A percentile compares a stretch with the other conserved stretches of the same genome.
Conservation (phyloP, 2,888 invertebrate species). For the Nymphalis polychloros region DNA sequence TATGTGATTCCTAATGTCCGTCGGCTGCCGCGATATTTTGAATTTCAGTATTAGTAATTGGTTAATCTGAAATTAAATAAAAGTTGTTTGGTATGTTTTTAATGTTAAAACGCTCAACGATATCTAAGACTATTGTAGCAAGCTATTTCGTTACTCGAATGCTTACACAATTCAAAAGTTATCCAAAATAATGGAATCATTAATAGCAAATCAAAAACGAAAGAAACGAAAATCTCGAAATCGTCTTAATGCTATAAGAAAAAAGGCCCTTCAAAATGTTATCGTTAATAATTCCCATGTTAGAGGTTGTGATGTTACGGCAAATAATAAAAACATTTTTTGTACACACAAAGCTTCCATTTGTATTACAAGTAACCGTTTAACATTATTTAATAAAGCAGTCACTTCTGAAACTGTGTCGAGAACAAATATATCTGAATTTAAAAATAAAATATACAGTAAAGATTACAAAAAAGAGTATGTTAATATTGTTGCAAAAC, state of each 20-base stretch:
- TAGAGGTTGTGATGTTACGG: conserved; percentile 29
- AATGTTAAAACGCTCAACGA: not conserved
- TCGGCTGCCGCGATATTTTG: conserved; percentile 3
- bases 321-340: conserved; percentile 26
- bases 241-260: conserved; percentile 65
- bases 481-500: not conserved
- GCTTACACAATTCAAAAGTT: not conserved
- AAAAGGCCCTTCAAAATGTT: conserved; percentile 48
- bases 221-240: conserved; percentile 68
- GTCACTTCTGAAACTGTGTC: conserved; percentile 68
- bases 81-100: not conserved
- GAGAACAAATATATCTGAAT: conserved; percentile 51
- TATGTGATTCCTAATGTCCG: not conserved
- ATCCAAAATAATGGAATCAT: conserved; percentile 48
- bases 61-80: not conserved
- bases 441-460: conserved; percentile 41
- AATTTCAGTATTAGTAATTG: not conserved
- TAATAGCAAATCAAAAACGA: conserved; percentile 47
- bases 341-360: conserved; percentile 38
- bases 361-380: conserved; percentile 56
- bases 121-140: not conserved
- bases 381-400: conserved; percentile 66
- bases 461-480: not conserved
- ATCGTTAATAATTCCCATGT: conserved; percentile 22
- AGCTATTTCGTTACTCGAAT: not conserved